phyloP scores from a whole-genome alignment of 2,888 invertebrate species.

The Ectemnius cavifrons region DNA sequence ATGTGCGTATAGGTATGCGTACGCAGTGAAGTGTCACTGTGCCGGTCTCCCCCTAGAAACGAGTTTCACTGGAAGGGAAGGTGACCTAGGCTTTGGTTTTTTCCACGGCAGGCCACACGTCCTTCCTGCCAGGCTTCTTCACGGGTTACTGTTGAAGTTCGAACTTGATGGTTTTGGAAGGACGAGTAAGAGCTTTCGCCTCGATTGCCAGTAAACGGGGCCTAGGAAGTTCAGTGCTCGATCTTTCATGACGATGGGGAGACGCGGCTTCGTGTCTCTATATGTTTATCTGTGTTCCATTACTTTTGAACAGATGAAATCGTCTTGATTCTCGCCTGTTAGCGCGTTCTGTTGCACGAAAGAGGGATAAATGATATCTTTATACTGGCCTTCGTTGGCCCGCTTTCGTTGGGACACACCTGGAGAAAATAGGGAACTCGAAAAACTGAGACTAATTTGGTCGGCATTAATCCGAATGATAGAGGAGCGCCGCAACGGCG shows the following conservation, averaged over 20 bases:
- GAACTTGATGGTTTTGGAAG: too few species aligned
- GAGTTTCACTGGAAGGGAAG: conserved; percentile 35
- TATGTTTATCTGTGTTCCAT: conserved; percentile 42
- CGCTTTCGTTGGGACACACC: conserved; percentile 8
- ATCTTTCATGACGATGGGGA: conserved; percentile 36
- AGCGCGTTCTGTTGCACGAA: conserved; percentile 28
- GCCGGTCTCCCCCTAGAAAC: conserved; percentile 39
- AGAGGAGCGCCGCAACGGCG: neutral
- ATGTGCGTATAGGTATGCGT: too few species aligned
- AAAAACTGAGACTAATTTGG: conserved; percentile 32
- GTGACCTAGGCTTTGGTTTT: conserved; percentile 37
- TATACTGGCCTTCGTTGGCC: conserved; percentile 7
- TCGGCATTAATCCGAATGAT: conserved; percentile 26
- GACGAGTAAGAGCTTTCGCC: neutral
- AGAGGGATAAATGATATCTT: conserved; percentile 30
- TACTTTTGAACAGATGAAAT: conserved; percentile 22
- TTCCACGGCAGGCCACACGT: conserved; percentile 20
- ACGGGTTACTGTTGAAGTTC: neutral
- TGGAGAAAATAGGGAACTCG: conserved; percentile 8
- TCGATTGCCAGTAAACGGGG: neutral
- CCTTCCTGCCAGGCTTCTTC: conserved; percentile 37
- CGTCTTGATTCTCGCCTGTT: conserved; percentile 24
- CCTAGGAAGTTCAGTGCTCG: conserved; percentile 16
- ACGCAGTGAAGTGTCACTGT: conserved; percentile 21
- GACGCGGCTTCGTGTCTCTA: conserved; percentile 41